phyloP scores from a whole-genome alignment of 2,888 invertebrate genomes.

The Cyaniris semiargus region DNA sequence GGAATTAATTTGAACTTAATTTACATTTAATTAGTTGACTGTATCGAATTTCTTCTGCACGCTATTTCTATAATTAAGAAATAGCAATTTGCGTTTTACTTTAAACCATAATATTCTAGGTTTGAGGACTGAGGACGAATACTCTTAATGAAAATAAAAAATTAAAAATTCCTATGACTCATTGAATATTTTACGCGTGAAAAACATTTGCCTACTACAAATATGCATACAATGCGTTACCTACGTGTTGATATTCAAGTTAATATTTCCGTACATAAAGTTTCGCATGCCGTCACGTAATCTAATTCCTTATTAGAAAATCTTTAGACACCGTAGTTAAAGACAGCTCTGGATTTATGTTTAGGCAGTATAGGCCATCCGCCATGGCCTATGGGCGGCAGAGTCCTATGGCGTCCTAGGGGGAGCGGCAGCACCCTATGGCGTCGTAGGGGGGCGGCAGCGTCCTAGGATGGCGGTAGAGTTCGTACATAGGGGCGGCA shows the following conservation, averaged over 20 bases:
- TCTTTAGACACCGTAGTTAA: not conserved
- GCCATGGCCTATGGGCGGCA: no score
- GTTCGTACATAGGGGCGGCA: no score
- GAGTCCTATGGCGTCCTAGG: no score
- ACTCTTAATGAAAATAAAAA: not conserved
- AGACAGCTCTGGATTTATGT: no score
- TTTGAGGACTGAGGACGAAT: not conserved
- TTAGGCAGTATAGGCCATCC: no score
- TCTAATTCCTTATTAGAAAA: not conserved
- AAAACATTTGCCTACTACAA: not conserved
- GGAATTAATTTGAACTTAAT: not conserved
- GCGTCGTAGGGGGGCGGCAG: no score
- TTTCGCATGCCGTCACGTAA: constrained; percentile 12
- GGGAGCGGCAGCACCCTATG: no score
- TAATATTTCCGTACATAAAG: not conserved
- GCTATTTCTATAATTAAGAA: not conserved
- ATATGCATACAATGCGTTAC: constrained; percentile 9
- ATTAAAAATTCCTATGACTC: not conserved
- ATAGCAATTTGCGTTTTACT: not conserved
- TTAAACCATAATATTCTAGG: not conserved
- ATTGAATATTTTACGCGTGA: not conserved
- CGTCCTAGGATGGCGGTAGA: no score
- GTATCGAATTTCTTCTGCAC: not conserved
- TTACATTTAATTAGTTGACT: constrained; percentile 10
- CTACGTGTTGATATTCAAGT: constrained; percentile 17